These are phyloP conservation scores for Furcula furcula DNA, from an alignment of 2,888 invertebrate genomes.

Conservation along the genomic window DNA sequence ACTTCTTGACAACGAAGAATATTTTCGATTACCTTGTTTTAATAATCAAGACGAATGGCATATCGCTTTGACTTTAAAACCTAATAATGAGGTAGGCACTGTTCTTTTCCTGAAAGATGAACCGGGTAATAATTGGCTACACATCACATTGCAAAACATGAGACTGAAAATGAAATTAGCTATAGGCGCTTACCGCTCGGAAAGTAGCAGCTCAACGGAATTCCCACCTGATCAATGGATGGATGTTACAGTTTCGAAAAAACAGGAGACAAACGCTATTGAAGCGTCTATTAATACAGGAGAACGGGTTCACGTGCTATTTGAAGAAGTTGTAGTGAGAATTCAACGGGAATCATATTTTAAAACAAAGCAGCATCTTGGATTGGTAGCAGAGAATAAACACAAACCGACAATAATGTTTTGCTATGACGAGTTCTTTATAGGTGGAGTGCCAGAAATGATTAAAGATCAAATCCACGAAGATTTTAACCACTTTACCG, in stretches of 20 bases:
- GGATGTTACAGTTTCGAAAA: slow-evolving; percentile 55
- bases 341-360: slow-evolving; percentile 21
- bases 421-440: slow-evolving; percentile 60
- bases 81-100: slow-evolving; percentile 55
- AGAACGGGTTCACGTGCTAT: slow-evolving; percentile 58
- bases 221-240: slow-evolving; percentile 62
- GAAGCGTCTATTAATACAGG: slow-evolving; percentile 61
- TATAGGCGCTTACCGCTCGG: slow-evolving; percentile 45
- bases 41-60: slow-evolving; percentile 56
- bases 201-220: slow-evolving; percentile 58
- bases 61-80: slow-evolving; percentile 60
- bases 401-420: slow-evolving; percentile 16
- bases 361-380: neutral
- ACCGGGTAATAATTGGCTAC: slow-evolving; percentile 47
- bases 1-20: slow-evolving; percentile 52
- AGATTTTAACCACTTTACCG: slow-evolving; percentile 48
- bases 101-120: slow-evolving; percentile 55
- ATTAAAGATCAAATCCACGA: slow-evolving; percentile 36
- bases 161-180: slow-evolving; percentile 60
- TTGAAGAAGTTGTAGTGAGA: slow-evolving; percentile 29
- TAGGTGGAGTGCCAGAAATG: slow-evolving; percentile 55
- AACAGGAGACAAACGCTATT: slow-evolving; percentile 53
- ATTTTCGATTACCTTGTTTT: slow-evolving; percentile 65
- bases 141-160: slow-evolving; percentile 57
- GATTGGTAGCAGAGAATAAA: neutral